Evolutionary conservation across 2,797 vertebrate species (phyloP).

Genomic region (Sebastes oblongus): DNA sequence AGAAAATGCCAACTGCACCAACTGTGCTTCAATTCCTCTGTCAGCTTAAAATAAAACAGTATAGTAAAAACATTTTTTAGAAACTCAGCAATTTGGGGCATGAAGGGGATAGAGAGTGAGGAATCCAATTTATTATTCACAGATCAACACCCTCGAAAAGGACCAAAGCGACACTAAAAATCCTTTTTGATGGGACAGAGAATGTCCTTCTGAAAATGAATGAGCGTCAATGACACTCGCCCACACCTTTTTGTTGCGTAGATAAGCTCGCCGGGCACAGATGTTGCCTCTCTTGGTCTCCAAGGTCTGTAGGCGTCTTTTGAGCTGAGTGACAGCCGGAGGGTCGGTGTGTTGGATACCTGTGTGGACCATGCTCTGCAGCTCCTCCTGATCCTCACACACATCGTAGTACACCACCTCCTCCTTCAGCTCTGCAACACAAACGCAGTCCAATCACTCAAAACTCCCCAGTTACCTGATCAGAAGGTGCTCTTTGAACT

Average conservation of each 20-base stretch:
- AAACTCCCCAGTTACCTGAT: background rate
- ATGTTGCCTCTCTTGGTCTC: conserved; percentile 88
- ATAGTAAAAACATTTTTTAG: background rate
- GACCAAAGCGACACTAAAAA: background rate
- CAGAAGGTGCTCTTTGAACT: background rate
- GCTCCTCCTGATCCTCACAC: conserved; percentile 90
- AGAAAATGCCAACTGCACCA: conserved; percentile 25
- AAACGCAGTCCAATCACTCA: background rate
- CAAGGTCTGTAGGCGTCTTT: conserved; percentile 83
- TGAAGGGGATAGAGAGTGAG: background rate
- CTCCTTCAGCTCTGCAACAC: conserved; percentile 89
- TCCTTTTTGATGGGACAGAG: background rate
- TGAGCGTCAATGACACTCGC: background rate
- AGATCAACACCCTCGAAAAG: background rate
- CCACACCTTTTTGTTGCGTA: conserved; percentile 90
- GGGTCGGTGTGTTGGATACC: conserved; percentile 55
- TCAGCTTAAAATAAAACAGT: conserved; percentile 22
- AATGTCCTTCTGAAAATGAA: background rate
- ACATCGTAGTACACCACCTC: conserved; percentile 96
- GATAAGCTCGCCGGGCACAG: conserved; percentile 87
- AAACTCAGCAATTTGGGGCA: background rate
- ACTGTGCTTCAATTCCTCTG: background rate
- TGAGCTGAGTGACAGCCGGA: conserved; percentile 74
- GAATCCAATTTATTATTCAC: background rate
- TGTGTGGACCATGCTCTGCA: conserved; percentile 76